Evolutionary conservation across 2,113 vertebrate genomes (phyloP).

Genomic region (Eleginops maclovinus): DNA sequence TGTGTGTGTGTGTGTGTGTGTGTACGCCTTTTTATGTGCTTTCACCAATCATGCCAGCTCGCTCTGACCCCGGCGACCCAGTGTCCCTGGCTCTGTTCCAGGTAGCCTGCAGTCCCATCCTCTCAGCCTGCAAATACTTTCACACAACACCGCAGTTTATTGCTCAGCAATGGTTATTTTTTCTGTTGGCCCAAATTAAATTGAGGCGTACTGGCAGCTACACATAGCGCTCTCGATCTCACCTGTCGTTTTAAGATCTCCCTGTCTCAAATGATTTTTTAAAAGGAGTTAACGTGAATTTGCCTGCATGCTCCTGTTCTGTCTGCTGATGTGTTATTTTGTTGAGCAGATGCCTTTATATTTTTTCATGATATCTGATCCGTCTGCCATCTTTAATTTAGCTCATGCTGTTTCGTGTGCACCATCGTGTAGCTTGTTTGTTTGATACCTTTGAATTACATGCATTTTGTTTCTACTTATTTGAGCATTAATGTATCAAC

Average conservation of each 20-base stretch:
- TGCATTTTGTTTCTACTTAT: background rate
- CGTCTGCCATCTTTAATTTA: constrained; percentile 44
- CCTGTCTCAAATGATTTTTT: constrained; percentile 4
- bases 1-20: constrained; percentile 19
- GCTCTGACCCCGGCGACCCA: constrained; percentile 64
- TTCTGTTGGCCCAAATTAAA: constrained; percentile 32
- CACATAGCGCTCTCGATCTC: background rate
- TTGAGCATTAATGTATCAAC: constrained; percentile 13
- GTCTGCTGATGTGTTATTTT: constrained; percentile 31
- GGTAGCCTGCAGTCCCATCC: constrained; percentile 50
- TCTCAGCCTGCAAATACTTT: constrained; percentile 44
- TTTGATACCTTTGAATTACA: background rate
- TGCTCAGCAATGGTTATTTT: constrained; percentile 39
- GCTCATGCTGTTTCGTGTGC: constrained; percentile 28
- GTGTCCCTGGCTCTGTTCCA: constrained; percentile 70
- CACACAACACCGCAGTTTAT: constrained; percentile 45
- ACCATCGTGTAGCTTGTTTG: constrained; percentile 5
- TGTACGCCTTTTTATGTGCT: constrained; percentile 26
- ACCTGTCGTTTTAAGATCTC: constrained; percentile 28
- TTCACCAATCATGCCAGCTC: constrained; percentile 59
- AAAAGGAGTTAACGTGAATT: constrained; percentile 1
- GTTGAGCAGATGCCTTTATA: constrained; percentile 12
- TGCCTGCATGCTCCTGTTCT: background rate
- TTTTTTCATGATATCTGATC: constrained; percentile 39
- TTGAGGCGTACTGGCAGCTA: constrained; percentile 17